Evolutionary conservation across 2,113 vertebrate species (phyloP).

Genomic region (Prinia subflava): DNA sequence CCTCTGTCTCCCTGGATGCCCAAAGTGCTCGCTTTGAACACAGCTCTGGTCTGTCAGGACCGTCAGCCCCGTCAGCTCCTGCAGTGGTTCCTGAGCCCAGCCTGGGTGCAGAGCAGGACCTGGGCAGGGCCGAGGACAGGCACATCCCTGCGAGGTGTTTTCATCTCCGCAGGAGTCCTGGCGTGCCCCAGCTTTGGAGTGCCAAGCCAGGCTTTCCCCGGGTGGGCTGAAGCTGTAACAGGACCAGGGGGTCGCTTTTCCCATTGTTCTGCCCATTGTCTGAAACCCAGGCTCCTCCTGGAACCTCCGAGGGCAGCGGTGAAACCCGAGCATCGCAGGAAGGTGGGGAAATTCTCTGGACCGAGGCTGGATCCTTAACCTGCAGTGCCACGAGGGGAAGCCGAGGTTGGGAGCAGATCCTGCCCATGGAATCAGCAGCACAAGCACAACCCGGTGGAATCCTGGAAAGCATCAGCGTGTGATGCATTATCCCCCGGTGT

Average conservation of each 20-base stretch:
- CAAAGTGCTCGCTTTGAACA: rapidly evolving
- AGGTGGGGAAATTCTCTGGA: background rate
- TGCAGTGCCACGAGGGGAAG: background rate
- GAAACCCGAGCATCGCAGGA: background rate
- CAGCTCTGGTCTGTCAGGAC: background rate
- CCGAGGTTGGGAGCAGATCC: background rate
- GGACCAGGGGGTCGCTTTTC: background rate
- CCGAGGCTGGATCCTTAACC: background rate
- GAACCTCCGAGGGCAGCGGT: background rate
- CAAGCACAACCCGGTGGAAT: background rate
- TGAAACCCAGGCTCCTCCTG: background rate
- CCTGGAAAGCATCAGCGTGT: constrained; percentile 43
- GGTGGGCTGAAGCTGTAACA: background rate
- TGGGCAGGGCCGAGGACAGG: background rate
- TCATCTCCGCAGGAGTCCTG: background rate
- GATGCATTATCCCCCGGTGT: constrained; percentile 37
- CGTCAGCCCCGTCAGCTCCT: background rate
- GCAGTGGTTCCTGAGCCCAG: background rate
- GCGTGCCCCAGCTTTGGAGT: background rate
- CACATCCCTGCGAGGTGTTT: background rate
- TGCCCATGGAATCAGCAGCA: background rate
- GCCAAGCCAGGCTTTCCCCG: background rate
- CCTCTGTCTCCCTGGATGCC: no score
- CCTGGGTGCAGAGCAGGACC: background rate
- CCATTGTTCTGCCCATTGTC: background rate